Base-by-base conservation (phyloP, 2,113 vertebrate species). In the Hippotragus niger region DNA sequence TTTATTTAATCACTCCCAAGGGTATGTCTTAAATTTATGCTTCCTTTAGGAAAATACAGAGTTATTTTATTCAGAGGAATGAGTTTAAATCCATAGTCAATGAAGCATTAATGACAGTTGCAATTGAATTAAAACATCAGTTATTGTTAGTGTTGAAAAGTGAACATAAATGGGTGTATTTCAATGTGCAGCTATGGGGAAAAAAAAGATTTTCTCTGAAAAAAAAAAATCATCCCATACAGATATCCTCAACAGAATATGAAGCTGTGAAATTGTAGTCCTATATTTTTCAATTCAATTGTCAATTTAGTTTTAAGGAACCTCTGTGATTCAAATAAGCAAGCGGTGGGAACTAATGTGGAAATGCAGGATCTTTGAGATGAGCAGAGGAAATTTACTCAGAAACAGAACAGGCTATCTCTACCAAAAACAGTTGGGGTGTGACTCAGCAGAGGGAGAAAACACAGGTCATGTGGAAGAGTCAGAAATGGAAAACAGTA, bases 391-490 rank as follows among this genome's bases (percentile, higher is more conserved):
- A 90, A 88, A 94, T 96, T 97, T 93, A 92, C 80, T 94, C 67
- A 74, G 82, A 88, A 91, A 89, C 83, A 87, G 60, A 93, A 94
- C 93, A 86, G 88, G 33, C 43, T 89, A 58, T 93, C 60, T 96
- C 67, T 86, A 91, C 90, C 67, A 47, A 91, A 97, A 95, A 36
- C 82, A 89, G 81, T 47, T 10, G 2, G 67, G 60, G 50, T 47
- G 23, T 97, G 89, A 97, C 76, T 98, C 95, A 98, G 89, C 89
- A 78, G 74, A 97, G 31, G 55, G 33, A 94, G 40, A 96, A 89
- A 90, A 81, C 78, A 86, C 21, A 45, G 88, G 52, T 92, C 85
- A 76, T 67, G 43, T 80, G 85, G 58, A 94, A 92, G 50, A 96
- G 19, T 52, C 88, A 60, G 88, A 86, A 92, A 89, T 78, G 82